These are phyloP conservation scores for Oncorhynchus kisutch DNA, from an alignment of 2,113 vertebrate genomes.

Conservation along the genomic window DNA sequence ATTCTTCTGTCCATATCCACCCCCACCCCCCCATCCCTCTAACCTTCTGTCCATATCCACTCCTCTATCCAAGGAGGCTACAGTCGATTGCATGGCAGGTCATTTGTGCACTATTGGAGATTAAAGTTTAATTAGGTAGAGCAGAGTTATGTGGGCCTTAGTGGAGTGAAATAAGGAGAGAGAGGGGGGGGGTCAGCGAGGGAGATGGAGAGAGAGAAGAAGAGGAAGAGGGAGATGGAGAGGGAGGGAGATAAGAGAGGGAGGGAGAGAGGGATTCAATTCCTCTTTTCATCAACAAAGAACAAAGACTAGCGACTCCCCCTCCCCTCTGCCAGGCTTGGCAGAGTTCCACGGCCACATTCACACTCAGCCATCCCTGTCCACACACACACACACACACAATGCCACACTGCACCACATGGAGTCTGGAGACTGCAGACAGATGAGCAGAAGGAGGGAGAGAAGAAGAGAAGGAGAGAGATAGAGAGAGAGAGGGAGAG, in stretches of 20 bases:
- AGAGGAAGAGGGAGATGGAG: slow-evolving; percentile 50
- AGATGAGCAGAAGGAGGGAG: slow-evolving; percentile 6
- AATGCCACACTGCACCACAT: slow-evolving; percentile 56
- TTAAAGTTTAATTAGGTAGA: slow-evolving; percentile 80
- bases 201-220: slow-evolving; percentile 44
- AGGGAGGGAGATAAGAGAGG: slow-evolving; percentile 9
- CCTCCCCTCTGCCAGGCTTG: slow-evolving; percentile 43
- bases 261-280: slow-evolving; percentile 46
- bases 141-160: slow-evolving; percentile 73
- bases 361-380: slow-evolving; percentile 62
- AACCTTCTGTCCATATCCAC: slow-evolving; percentile 16
- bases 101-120: slow-evolving; percentile 77
- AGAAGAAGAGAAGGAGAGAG: not conserved
- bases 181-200: slow-evolving; percentile 10
- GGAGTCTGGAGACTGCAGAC: slow-evolving; percentile 15
- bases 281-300: slow-evolving; percentile 72
- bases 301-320: slow-evolving; percentile 54
- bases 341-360: slow-evolving; percentile 65
- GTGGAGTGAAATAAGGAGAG: slow-evolving; percentile 71
- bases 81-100: slow-evolving; percentile 73
- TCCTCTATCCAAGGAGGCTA: slow-evolving; percentile 10
- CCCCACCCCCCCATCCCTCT: slow-evolving; percentile 25
- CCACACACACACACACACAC: slow-evolving; percentile 48
- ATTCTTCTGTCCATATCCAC: not conserved
- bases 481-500: not conserved